phyloP scores from a whole-genome alignment of 2,113 vertebrate species.

The Corynorhinus townsendii region DNA sequence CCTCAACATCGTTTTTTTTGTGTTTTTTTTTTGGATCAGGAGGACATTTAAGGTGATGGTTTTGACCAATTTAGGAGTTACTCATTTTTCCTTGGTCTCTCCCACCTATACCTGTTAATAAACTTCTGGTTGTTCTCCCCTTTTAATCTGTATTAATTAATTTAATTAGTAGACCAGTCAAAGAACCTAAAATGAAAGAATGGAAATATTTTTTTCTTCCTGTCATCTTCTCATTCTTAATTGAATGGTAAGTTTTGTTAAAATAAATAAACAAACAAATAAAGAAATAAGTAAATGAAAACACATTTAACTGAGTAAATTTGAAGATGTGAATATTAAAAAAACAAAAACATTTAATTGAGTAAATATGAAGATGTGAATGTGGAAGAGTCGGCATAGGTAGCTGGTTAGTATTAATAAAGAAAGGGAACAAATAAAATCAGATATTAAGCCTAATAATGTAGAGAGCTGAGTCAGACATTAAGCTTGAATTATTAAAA shows the following conservation, averaged over 20 bases:
- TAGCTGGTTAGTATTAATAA: too few species aligned
- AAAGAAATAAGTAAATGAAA: too few species aligned
- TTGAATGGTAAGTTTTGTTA: background rate
- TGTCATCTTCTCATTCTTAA: background rate
- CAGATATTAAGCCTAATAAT: too few species aligned
- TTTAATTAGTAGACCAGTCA: background rate
- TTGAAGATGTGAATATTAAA: too few species aligned
- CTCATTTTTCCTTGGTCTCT: background rate
- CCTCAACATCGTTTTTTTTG: too few species aligned
- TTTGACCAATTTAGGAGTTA: background rate
- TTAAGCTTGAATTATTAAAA: too few species aligned
- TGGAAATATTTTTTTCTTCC: background rate
- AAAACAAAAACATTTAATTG: background rate
- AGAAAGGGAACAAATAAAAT: too few species aligned
- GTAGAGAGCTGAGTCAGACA: too few species aligned
- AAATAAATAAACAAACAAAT: background rate
- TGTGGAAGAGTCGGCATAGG: background rate
- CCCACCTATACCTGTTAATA: background rate
- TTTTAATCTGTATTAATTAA: background rate
- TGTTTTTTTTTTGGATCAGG: background rate
- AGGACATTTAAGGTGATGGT: background rate
- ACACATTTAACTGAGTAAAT: too few species aligned
- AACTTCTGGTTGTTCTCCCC: background rate
- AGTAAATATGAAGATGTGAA: background rate
- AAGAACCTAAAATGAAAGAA: background rate